Evolutionary conservation across 2,113 vertebrate species (phyloP).

Genomic region (Laticauda laticaudata): DNA sequence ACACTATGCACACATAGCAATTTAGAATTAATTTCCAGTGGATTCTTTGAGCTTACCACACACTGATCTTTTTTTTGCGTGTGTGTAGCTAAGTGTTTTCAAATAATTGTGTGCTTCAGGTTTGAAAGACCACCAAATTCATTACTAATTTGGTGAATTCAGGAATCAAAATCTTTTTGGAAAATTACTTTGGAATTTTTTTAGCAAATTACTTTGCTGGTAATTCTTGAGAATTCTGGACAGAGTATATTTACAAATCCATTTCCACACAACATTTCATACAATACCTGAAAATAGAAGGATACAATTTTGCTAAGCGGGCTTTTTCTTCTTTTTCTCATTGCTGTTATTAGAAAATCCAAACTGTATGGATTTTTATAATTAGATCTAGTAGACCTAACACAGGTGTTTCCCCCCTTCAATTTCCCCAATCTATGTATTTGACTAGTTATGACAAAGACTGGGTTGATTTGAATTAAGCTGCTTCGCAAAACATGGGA

Average conservation of each 20-base stretch:
- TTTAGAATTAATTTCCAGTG: not conserved
- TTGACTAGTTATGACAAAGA: not conserved
- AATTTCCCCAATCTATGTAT: not conserved
- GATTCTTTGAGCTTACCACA: not conserved
- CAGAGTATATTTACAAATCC: not conserved
- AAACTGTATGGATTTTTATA: not conserved
- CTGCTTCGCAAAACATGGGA: not conserved
- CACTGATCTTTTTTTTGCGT: not conserved
- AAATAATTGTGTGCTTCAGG: not conserved
- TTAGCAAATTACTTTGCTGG: not conserved
- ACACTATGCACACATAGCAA: not conserved
- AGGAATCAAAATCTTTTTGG: not conserved
- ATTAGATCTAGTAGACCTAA: not conserved
- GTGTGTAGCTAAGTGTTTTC: not conserved
- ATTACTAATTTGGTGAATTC: not conserved
- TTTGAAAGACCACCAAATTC: not conserved
- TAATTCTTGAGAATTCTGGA: not conserved
- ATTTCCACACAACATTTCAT: not conserved
- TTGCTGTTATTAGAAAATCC: not conserved
- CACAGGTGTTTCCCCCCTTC: not conserved
- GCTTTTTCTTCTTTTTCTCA: not conserved
- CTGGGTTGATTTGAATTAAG: not conserved
- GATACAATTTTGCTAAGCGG: not conserved
- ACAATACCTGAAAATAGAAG: not conserved
- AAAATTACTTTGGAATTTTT: not conserved